Conservation (phyloP, 2,888 invertebrate species). For the Drosophila rubida region DNA sequence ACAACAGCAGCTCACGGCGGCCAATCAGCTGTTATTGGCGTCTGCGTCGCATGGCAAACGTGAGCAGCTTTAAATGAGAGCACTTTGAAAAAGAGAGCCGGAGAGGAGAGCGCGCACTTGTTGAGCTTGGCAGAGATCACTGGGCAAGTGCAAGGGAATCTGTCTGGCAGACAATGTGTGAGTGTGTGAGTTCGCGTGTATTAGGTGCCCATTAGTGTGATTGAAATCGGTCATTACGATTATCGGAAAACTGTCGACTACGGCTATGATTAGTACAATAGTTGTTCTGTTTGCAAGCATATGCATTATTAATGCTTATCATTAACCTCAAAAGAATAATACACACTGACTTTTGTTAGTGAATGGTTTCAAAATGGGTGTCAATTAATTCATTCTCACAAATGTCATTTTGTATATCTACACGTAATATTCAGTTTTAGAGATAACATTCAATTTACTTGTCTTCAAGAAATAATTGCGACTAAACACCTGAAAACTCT, state of each 20-base stretch:
- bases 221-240: slow-evolving; percentile 10
- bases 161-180: background rate
- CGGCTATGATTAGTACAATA: background rate
- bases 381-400: background rate
- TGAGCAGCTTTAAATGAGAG: slow-evolving; percentile 2
- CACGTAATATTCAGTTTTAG: too few relatives aligned
- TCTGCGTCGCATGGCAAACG: slow-evolving; percentile 7
- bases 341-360: background rate
- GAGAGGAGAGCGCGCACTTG: slow-evolving; percentile 37
- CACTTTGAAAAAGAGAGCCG: slow-evolving; percentile 1
- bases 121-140: slow-evolving; percentile 43
- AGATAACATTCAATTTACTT: too few relatives aligned
- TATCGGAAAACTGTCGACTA: slow-evolving; percentile 23
- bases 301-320: slow-evolving; percentile 9
- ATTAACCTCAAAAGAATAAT: slow-evolving; percentile 14
- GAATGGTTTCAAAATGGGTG: slow-evolving; percentile 7
- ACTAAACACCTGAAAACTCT: background rate
- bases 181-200: background rate
- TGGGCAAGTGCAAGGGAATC: slow-evolving; percentile 7
- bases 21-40: slow-evolving; percentile 42
- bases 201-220: background rate
- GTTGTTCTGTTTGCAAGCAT: slow-evolving; percentile 2
- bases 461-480: background rate
- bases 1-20: slow-evolving; percentile 1
- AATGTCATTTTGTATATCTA: too few relatives aligned